Percentiles rank a stretch among this genome's conserved stretches.
phyloP scores from a whole-genome alignment of 2,797 vertebrate genomes.

The Nannoperca obscura region DNA sequence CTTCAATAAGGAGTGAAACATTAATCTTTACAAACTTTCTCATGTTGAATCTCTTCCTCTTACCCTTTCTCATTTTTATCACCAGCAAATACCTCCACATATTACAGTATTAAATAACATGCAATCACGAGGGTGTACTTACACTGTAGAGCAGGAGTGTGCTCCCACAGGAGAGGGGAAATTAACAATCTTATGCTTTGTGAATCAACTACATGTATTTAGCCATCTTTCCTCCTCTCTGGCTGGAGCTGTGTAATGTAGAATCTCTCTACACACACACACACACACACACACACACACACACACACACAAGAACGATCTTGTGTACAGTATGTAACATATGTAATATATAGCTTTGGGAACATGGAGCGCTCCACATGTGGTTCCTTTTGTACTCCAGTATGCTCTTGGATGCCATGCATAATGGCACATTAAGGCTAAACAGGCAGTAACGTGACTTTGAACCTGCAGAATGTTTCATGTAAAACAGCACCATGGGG shows the following conservation, averaged over 20 bases:
- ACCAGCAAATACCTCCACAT: conserved; percentile 32
- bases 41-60: conserved; percentile 3
- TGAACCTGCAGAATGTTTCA: conserved; percentile 75
- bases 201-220: conserved; percentile 57
- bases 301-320: conserved; percentile 22
- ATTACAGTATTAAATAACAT: conserved; percentile 57
- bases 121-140: conserved; percentile 25
- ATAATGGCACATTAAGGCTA: conserved; percentile 78
- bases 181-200: conserved; percentile 74
- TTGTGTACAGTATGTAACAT: conserved; percentile 69
- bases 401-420: conserved; percentile 70
- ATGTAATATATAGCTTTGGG: conserved; percentile 77
- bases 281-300: conserved; percentile 13
- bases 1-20: conserved; percentile 22
- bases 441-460: conserved; percentile 77
- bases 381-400: conserved; percentile 75
- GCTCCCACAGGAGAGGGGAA: conserved; percentile 62
- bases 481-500: conserved; percentile 64
- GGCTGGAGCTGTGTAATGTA: conserved; percentile 52
- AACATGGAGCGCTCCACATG: conserved; percentile 72
- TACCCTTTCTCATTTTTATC: conserved; percentile 30
- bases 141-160: conserved; percentile 29
- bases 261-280: conserved; percentile 3
- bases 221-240: conserved; percentile 47
- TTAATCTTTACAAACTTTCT: conserved; percentile 28